A percentile compares a stretch with the other conserved stretches of the same genome.
phyloP scores from a whole-genome alignment of 2,797 vertebrate species.

The Hypotaenidia okinawae region DNA sequence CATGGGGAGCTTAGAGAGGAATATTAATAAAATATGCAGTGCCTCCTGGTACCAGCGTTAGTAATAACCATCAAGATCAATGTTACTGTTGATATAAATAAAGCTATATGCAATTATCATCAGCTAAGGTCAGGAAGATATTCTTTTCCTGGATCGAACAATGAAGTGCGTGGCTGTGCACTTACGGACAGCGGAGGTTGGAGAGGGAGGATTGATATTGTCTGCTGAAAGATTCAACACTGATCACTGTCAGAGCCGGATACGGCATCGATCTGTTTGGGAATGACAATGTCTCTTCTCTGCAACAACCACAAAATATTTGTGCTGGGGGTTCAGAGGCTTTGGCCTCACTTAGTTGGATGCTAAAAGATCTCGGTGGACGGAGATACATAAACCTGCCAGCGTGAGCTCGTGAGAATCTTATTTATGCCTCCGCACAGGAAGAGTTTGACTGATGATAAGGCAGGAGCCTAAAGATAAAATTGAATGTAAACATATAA shows the following conservation, averaged over 20 bases:
- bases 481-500: background rate
- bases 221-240: background rate
- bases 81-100: constrained; percentile 30
- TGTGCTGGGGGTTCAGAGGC: background rate
- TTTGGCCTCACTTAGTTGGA: background rate
- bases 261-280: background rate
- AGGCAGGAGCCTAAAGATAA: background rate
- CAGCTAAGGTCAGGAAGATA: background rate
- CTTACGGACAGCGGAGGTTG: background rate
- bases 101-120: background rate
- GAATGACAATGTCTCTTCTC: background rate
- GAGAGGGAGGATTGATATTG: background rate
- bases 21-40: background rate
- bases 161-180: background rate
- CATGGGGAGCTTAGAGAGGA: background rate
- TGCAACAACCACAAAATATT: constrained; percentile 12
- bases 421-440: background rate
- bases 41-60: background rate
- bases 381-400: background rate
- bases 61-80: background rate
- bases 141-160: background rate
- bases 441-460: background rate
- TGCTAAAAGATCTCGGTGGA: background rate
- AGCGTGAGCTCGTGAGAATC: background rate
- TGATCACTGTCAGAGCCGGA: background rate